Evolutionary conservation across 2,113 vertebrate genomes (phyloP), one percentile per base, ranked within the genome.

Genomic region (Gnathonemus echidnorhynchus): DNA sequence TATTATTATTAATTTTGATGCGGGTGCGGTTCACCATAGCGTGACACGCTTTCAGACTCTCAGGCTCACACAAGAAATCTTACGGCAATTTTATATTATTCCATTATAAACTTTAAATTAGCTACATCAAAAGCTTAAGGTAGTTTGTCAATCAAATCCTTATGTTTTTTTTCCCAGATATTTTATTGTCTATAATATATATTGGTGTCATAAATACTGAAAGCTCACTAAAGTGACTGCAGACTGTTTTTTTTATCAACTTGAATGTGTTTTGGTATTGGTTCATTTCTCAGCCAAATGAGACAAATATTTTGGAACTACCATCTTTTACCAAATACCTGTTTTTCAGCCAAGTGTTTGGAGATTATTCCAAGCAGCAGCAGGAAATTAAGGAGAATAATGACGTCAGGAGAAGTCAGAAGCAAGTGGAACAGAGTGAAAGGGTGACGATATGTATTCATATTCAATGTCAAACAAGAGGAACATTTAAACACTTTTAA

Each of bases 341-440:
- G 24, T 85, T 85, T 85, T 19, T 0, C 92, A 96, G 95, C 91
- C 93, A 95, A 90, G 94, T 93, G 0, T 92, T 95, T 1, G 96
- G 94, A 70, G 94, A 94, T 84, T 91, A 93, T 84, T 56, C 85
- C 1, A 91, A 93, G 5, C 49, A 80, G 3, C 92, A 95, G 2
- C 92, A 91, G 48, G 91, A 94, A 84, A 87, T 89, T 27, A 91
- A 92, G 24, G 94, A 96, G 52, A 93, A 96, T 66, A 66, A 27
- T 11, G 62, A 66, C 6, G 89, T 92, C 58, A 93, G 94, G 24
- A 94, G 74, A 91, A 96, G 94, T 89, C 93, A 94, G 84, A 93
- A 91, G 74, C 93, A 96, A 93, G 91, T 93, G 21, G 95, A 96
- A 89, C 93, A 95, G 39, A 96, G 94, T 91, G 91, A 95, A 88